These are phyloP conservation scores for Aplysina aerophoba DNA, from an alignment of 37 sponge, comb jelly and placozoan genomes.

Conservation along the genomic window DNA sequence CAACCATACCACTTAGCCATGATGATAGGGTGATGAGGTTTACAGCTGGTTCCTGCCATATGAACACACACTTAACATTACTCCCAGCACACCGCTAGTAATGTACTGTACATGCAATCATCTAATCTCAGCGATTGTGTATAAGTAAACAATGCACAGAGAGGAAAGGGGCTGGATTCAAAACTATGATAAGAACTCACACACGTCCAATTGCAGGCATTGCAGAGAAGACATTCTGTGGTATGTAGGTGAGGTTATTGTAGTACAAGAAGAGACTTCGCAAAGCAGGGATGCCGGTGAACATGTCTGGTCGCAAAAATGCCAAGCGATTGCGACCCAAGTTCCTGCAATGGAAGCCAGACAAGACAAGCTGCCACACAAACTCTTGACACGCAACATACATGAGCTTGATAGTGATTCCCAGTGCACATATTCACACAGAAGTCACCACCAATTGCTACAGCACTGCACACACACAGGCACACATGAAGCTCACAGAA, in stretches of 20 bases:
- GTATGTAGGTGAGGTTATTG: neutral
- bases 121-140: no score
- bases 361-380: no score
- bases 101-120: no score
- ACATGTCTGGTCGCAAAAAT: neutral
- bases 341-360: conserved; percentile 4
- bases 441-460: conserved; percentile 14
- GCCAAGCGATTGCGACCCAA: neutral
- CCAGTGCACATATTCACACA: conserved; percentile 43
- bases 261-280: neutral
- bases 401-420: conserved; percentile 37
- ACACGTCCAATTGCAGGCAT: neutral
- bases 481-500: neutral
- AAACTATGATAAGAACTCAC: no score
- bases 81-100: no score
- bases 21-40: no score
- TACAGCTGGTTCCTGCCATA: no score
- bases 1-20: no score
- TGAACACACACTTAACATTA: no score
- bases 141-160: no score
- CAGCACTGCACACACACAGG: neutral
- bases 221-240: neutral
- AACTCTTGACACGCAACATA: no score
- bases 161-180: no score
- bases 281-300: neutral